Evolutionary conservation across 2,888 invertebrate species (phyloP), one percentile per base, ranked within the genome.

Genomic region (Lycophotia porphyrea): DNA sequence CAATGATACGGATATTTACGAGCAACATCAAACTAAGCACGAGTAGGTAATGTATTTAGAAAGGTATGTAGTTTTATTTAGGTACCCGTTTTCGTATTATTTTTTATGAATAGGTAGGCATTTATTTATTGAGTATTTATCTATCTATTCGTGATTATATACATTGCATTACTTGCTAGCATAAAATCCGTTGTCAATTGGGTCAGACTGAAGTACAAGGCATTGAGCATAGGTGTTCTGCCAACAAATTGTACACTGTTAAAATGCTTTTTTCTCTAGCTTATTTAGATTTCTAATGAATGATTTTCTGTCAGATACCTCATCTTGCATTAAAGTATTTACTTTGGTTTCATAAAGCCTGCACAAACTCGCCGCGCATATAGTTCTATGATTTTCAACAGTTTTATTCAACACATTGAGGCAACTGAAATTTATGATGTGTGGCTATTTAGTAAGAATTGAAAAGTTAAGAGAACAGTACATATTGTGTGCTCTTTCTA

Each of bases 51-150:
- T 68, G 84, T 84, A 71, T 80, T 73, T 84, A 84, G 82, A 84
- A 84, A 82, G 82, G 84, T 84, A 84, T 84, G 82, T 82, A 84
- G 82, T 80, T 52, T 71, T 44, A 74, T 69, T 58, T 82, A 81
- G 81, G 74, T 81, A 66, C 66, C 44, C n/a, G 64, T 80, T 68
- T 76, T 65, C 69, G 64, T 63, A 65, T 81, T 52, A 52, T 81
- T 81, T 75, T 58, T 78, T 78, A n/a, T 70, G 39, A 47, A 75
- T 81, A 80, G 79, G 79, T 42, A 80, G 79, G 79, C 36, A 60
- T 79, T 82, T 76, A 77, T 87, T 82, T 76, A 66, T 63, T 63
- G 75, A 63, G 72, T 81, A 74, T 65, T 72, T 68, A 65, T 52
- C 27, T 74, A 60, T 75, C 13, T 7, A 80, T 49, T 76, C 63